These are phyloP conservation scores for Diachasma alloeum DNA, from an alignment of 1,140 invertebrate species.

Conservation along the genomic window DNA sequence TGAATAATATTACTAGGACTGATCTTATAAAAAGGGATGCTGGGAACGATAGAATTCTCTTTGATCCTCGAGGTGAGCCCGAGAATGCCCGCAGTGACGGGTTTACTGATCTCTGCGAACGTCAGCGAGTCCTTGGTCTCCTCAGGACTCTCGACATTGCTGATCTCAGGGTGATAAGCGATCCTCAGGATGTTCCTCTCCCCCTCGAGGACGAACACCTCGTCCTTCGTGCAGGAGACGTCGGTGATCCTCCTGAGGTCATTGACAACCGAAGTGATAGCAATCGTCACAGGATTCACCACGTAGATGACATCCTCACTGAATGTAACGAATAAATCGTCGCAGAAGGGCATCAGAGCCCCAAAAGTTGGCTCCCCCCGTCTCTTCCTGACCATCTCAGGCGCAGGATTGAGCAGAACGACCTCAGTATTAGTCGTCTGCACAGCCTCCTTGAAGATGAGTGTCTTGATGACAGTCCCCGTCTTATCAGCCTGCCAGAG, in stretches of 20 bases:
- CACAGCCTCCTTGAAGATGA: slow-evolving; percentile 81
- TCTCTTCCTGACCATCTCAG: slow-evolving; percentile 64
- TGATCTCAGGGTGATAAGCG: slow-evolving; percentile 66
- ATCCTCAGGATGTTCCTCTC: slow-evolving; percentile 73
- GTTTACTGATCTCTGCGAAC: slow-evolving; percentile 57
- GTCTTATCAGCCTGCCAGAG: slow-evolving; percentile 81
- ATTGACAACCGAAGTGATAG: slow-evolving; percentile 62
- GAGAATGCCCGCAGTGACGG: slow-evolving; percentile 52
- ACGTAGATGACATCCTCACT: slow-evolving; percentile 77
- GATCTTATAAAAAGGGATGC: slow-evolving; percentile 59
- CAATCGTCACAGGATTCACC: slow-evolving; percentile 73
- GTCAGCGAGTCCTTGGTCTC: slow-evolving; percentile 46
- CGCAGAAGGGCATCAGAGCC: slow-evolving; percentile 72
- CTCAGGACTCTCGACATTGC: slow-evolving; percentile 38
- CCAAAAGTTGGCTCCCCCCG: slow-evolving; percentile 74
- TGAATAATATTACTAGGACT: slow-evolving; percentile 56
- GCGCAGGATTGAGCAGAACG: slow-evolving; percentile 72
- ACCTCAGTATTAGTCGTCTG: slow-evolving; percentile 70
- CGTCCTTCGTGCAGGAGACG: slow-evolving; percentile 75
- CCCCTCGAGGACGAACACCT: slow-evolving; percentile 82
- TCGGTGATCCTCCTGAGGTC: slow-evolving; percentile 63
- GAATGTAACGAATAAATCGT: slow-evolving; percentile 78
- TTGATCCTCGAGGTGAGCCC: slow-evolving; percentile 59
- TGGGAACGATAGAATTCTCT: slow-evolving; percentile 56
- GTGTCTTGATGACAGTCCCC: slow-evolving; percentile 83